Percentiles rank a stretch among this genome's conserved stretches.
phyloP scores from a whole-genome alignment of 2,113 vertebrate species.

The Melanotaenia duboulayi region DNA sequence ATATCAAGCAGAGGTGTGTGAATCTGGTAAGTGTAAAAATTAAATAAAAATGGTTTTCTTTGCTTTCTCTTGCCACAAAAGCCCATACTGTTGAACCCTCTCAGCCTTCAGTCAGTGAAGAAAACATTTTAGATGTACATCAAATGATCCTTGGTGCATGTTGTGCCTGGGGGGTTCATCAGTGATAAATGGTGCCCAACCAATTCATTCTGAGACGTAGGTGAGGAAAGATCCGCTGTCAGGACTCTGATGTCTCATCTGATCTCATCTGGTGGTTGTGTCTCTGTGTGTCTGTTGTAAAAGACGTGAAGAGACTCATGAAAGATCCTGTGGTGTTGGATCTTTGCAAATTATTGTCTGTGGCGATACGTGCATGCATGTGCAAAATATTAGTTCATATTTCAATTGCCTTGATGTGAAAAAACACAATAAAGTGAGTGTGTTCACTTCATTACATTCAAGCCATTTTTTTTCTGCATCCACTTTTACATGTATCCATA shows the following conservation, averaged over 20 bases:
- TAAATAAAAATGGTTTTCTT: constrained; percentile 26
- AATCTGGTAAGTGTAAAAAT: constrained; percentile 19
- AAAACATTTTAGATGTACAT: constrained; percentile 29
- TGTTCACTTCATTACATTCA: too few species aligned
- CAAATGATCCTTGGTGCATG: constrained; percentile 41
- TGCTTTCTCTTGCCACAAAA: constrained; percentile 15
- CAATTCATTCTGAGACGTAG: constrained; percentile 50
- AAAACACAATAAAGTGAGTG: too few species aligned
- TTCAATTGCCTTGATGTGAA: not conserved
- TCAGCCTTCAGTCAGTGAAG: constrained; percentile 5
- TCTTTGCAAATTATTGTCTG: not conserved
- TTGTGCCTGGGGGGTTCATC: constrained; percentile 55
- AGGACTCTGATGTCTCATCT: constrained; percentile 40
- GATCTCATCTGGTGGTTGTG: constrained; percentile 1
- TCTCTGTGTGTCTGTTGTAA: not conserved
- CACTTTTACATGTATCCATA: too few species aligned
- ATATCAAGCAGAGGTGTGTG: constrained; percentile 4
- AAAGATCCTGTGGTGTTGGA: constrained; percentile 9
- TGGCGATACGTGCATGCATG: constrained; percentile 9
- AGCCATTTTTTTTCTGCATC: too few species aligned
- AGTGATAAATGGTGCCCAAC: constrained; percentile 54
- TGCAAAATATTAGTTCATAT: constrained; percentile 20
- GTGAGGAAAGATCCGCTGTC: constrained; percentile 33
- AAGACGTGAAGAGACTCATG: constrained; percentile 10
- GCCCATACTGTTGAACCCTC: constrained; percentile 16